A percentile compares a stretch with the other conserved stretches of the same genome.
phyloP scores from a whole-genome alignment of 2,797 vertebrate genomes.

The Chromis chromis region DNA sequence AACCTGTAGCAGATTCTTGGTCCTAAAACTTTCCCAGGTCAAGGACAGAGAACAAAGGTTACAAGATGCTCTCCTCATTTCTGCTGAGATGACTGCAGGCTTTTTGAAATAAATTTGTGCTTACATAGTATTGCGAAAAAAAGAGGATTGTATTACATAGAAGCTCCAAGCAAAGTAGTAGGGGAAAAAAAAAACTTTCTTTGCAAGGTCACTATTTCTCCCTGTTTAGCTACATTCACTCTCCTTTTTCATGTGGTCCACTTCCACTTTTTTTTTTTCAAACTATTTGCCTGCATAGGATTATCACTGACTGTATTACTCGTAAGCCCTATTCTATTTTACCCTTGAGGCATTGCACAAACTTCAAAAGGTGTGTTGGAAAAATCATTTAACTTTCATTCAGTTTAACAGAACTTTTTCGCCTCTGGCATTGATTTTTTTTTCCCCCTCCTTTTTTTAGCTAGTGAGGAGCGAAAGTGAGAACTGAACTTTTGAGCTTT shows the following conservation, averaged over 20 bases:
- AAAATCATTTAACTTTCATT: conserved; percentile 72
- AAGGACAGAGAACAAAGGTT: not conserved
- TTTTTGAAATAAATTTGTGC: not conserved
- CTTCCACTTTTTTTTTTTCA: conserved; percentile 43
- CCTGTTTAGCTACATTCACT: conserved; percentile 35
- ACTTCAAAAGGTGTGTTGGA: conserved; percentile 74
- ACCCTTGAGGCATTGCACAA: conserved; percentile 63
- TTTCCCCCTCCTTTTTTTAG: conserved; percentile 3
- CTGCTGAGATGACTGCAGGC: conserved; percentile 4
- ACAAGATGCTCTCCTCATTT: conserved; percentile 3
- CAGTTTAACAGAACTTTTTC: conserved; percentile 53
- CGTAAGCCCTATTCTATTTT: conserved; percentile 53
- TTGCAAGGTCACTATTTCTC: conserved; percentile 36
- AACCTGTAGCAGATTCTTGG: not conserved
- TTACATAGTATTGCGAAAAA: conserved; percentile 11
- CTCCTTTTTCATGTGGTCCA: conserved; percentile 41
- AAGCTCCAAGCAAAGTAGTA: conserved; percentile 12
- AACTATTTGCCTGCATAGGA: conserved; percentile 47
- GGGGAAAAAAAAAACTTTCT: conserved; percentile 10
- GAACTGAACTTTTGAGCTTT: conserved; percentile 62
- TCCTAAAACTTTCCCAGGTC: not conserved
- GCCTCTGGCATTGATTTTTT: conserved; percentile 61
- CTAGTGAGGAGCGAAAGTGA: conserved; percentile 36
- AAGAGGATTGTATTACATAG: conserved; percentile 18
- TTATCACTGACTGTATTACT: conserved; percentile 58